phyloP scores from a whole-genome alignment of 2,113 vertebrate species.

The Ammodytes marinus region DNA sequence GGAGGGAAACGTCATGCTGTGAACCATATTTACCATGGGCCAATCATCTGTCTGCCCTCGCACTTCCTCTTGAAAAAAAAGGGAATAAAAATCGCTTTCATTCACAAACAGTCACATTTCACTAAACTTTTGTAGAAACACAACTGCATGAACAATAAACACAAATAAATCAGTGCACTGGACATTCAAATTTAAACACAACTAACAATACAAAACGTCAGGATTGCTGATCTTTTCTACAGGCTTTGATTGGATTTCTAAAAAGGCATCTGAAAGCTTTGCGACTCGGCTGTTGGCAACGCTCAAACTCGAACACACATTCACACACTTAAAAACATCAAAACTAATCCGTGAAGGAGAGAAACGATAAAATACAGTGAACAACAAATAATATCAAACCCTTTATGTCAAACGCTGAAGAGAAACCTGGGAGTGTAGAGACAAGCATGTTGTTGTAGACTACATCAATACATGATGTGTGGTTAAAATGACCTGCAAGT shows the following conservation, averaged over 20 bases:
- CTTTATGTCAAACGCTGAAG: slow-evolving; percentile 7
- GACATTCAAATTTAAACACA: slow-evolving; percentile 63
- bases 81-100: slow-evolving; percentile 18
- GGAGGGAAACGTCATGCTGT: slow-evolving; percentile 50
- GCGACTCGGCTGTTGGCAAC: slow-evolving; percentile 30
- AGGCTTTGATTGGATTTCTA: slow-evolving; percentile 21
- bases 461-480: background rate
- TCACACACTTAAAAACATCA: background rate
- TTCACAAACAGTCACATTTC: slow-evolving; percentile 30
- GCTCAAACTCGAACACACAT: slow-evolving; percentile 34
- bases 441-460: background rate
- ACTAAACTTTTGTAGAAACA: slow-evolving; percentile 38
- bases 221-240: slow-evolving; percentile 6
- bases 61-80: background rate
- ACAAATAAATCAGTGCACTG: slow-evolving; percentile 76
- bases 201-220: slow-evolving; percentile 40
- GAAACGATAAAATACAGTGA: background rate
- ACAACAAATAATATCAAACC: slow-evolving; percentile 2
- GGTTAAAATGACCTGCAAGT: slow-evolving; percentile 3
- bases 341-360: slow-evolving; percentile 30
- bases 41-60: slow-evolving; percentile 28
- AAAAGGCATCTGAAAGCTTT: slow-evolving; percentile 21
- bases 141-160: slow-evolving; percentile 33
- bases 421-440: slow-evolving; percentile 2
- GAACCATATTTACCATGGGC: slow-evolving; percentile 25